Conservation (phyloP, 2,888 invertebrate species). For the Pasiphila rectangulata region DNA sequence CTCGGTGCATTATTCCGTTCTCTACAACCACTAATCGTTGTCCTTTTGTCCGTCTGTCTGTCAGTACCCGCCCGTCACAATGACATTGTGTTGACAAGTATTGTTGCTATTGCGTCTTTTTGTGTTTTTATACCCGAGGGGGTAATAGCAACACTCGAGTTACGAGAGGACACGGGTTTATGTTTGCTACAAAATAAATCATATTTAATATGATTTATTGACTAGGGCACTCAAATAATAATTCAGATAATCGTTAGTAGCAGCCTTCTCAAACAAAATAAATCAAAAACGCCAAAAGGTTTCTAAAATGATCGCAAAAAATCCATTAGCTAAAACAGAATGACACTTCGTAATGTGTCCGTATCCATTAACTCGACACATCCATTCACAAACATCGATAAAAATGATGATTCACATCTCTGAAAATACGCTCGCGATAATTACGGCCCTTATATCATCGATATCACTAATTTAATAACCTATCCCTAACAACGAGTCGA, state of each 20-base stretch:
- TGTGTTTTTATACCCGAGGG: constrained; percentile 12
- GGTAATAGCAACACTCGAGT: constrained; percentile 1
- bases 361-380: constrained; percentile 37
- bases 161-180: background rate
- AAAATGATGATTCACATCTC: constrained; percentile 45
- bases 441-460: constrained; percentile 57
- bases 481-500: constrained; percentile 64
- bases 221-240: background rate
- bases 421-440: constrained; percentile 47
- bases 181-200: constrained; percentile 5
- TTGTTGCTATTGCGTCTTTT: constrained; percentile 45
- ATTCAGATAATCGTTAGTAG: background rate
- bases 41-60: constrained; percentile 54
- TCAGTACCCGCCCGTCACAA: constrained; percentile 32
- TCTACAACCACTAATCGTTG: constrained; percentile 47
- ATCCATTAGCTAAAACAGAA: constrained; percentile 22
- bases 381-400: constrained; percentile 48
- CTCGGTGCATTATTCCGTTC: constrained; percentile 19
- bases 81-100: constrained; percentile 64
- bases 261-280: background rate
- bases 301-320: constrained; percentile 10
- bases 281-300: constrained; percentile 6
- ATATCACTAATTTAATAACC: constrained; percentile 76
- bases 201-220: constrained; percentile 4
- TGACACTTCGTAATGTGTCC: constrained; percentile 23